Evolutionary conservation across 2,797 vertebrate genomes (phyloP).

Genomic region (Emys orbicularis): DNA sequence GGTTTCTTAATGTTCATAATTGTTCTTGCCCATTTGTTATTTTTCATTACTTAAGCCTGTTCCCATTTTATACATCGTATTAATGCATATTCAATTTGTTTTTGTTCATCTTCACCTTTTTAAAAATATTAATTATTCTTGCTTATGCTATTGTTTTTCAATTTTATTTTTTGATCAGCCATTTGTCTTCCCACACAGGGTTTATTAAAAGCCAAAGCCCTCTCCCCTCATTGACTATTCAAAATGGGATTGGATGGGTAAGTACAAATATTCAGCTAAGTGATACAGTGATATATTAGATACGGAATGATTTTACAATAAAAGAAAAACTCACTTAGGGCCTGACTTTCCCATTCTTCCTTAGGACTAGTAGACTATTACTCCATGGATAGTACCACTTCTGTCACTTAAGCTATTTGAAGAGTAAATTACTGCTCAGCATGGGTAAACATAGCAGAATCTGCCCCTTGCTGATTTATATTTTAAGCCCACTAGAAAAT

Average conservation of each 20-base stretch:
- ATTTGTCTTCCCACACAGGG: neutral
- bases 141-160: neutral
- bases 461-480: neutral
- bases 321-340: neutral
- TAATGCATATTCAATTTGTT: neutral
- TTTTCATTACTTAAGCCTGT: no score
- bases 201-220: neutral
- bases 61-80: neutral
- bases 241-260: neutral
- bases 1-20: no score
- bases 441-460: neutral
- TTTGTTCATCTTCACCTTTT: neutral
- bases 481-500: constrained; percentile 12
- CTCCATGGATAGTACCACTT: neutral
- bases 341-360: neutral
- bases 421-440: constrained; percentile 20
- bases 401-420: neutral
- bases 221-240: neutral
- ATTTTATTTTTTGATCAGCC: neutral
- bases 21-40: no score
- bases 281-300: neutral
- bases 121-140: neutral
- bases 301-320: neutral
- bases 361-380: neutral
- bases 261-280: neutral